Conservation (phyloP, 2,888 invertebrate species). For the Heliconius cydno region DNA sequence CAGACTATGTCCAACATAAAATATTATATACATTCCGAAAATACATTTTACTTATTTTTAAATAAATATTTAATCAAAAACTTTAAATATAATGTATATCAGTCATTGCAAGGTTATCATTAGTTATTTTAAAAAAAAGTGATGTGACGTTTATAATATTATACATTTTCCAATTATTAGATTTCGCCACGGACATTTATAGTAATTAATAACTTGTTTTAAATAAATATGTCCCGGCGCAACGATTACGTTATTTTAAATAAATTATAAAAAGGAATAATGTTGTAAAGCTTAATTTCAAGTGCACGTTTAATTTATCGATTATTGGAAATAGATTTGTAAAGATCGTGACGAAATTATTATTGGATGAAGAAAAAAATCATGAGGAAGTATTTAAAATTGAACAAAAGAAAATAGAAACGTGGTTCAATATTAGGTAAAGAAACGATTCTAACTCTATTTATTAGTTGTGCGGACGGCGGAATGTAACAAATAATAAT, state of each 20-base stretch:
- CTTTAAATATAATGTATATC: neutral
- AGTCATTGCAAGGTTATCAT: neutral
- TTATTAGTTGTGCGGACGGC: conserved; percentile 58
- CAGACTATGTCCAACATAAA: conserved; percentile 11
- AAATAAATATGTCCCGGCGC: no score
- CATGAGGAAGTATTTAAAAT: conserved; percentile 13
- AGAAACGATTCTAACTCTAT: conserved; percentile 48
- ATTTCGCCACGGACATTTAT: neutral
- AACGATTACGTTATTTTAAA: neutral
- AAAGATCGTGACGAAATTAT: conserved; percentile 6
- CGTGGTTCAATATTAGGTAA: conserved; percentile 41
- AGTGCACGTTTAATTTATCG: conserved; percentile 2
- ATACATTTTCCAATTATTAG: neutral
- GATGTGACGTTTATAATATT: neutral
- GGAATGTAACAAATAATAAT: conserved; percentile 76
- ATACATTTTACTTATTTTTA: neutral
- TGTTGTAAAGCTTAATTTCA: neutral
- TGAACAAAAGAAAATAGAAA: conserved; percentile 19
- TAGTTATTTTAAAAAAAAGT: neutral
- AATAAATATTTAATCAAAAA: neutral
- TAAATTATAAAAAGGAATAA: conserved; percentile 5
- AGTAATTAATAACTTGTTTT: neutral
- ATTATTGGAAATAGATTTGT: conserved; percentile 7
- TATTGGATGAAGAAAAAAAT: neutral
- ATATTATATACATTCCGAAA: neutral